These are phyloP conservation scores for Malthinus seriepunctatus DNA, from an alignment of 2,888 invertebrate genomes.

Conservation along the genomic window DNA sequence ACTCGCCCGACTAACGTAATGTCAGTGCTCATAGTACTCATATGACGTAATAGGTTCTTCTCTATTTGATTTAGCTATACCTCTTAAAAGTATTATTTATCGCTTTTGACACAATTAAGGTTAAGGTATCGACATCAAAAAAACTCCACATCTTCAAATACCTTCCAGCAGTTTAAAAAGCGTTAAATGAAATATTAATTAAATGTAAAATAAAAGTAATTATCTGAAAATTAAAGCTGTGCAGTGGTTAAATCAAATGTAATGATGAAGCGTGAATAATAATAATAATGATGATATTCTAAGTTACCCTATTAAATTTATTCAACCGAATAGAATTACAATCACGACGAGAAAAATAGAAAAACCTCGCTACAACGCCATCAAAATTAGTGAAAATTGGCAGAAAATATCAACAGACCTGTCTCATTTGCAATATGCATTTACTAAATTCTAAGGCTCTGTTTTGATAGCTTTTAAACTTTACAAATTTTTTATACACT, in stretches of 20 bases:
- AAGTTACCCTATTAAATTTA: constrained; percentile 42
- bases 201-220: constrained; percentile 14
- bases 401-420: constrained; percentile 53
- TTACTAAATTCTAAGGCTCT: constrained; percentile 16
- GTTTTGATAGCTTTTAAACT: constrained; percentile 21
- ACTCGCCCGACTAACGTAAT: too few species aligned
- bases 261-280: constrained; percentile 52
- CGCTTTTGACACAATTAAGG: too few species aligned
- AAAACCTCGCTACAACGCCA: constrained; percentile 53
- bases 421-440: constrained; percentile 41
- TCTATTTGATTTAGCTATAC: too few species aligned
- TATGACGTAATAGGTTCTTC: too few species aligned
- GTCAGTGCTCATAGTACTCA: too few species aligned
- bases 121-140: too few species aligned
- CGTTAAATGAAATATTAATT: not conserved
- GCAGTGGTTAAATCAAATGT: constrained; percentile 34
- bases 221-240: constrained; percentile 13
- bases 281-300: constrained; percentile 53
- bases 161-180: too few species aligned
- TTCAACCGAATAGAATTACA: constrained; percentile 53
- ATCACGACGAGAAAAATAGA: constrained; percentile 54
- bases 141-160: too few species aligned
- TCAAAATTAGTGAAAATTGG: constrained; percentile 57
- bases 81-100: too few species aligned
- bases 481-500: too few species aligned